phyloP scores from a whole-genome alignment of 2,113 vertebrate species.

The Heterotilapia buettikoferi region DNA sequence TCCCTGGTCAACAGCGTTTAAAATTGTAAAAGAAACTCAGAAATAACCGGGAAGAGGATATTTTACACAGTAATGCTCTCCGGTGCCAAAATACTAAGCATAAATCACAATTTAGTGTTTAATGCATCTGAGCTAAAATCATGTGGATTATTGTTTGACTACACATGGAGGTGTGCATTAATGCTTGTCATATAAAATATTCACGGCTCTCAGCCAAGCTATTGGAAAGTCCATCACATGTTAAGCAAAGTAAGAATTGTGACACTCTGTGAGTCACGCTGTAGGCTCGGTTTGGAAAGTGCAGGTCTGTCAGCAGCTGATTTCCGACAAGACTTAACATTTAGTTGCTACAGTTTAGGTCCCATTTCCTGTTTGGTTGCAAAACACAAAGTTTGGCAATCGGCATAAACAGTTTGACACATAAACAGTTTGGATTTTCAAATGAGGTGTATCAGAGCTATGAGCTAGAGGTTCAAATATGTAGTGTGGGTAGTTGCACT shows the following conservation, averaged over 20 bases:
- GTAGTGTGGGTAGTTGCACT: background rate
- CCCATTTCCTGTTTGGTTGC: background rate
- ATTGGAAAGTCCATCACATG: background rate
- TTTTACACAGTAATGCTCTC: background rate
- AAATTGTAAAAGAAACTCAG: background rate
- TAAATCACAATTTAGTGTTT: conserved; percentile 12
- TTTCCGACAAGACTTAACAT: background rate
- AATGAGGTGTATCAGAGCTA: background rate
- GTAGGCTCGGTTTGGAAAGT: background rate
- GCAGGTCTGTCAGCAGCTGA: background rate
- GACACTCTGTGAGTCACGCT: background rate
- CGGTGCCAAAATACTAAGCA: background rate
- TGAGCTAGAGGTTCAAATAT: background rate
- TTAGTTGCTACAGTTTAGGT: background rate
- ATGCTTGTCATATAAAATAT: background rate
- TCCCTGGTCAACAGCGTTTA: background rate
- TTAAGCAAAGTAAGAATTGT: background rate
- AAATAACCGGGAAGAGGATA: background rate
- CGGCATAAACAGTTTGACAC: background rate
- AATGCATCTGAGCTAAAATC: conserved; percentile 17
- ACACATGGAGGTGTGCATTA: background rate
- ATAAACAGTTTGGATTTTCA: background rate
- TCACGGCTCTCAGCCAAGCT: background rate
- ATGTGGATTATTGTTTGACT: conserved; percentile 47
- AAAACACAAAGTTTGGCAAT: background rate